These are phyloP conservation scores for Actinernus sp. DNA, from an alignment of 92 coral and sea anemone genomes.

Conservation along the genomic window DNA sequence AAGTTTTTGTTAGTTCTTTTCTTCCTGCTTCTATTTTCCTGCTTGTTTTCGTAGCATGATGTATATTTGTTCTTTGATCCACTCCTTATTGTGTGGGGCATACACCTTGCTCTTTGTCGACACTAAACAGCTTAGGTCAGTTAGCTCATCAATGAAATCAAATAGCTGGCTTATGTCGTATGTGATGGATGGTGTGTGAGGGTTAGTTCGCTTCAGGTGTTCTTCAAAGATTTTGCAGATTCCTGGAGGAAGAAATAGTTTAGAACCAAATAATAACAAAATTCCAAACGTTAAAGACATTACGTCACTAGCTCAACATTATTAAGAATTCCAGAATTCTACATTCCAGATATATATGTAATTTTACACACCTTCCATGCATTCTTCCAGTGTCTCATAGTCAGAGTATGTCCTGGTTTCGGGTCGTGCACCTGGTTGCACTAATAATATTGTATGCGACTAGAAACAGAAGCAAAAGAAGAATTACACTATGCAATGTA, in stretches of 20 bases:
- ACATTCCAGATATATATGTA: no score
- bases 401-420: conserved; percentile 97
- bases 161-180: conserved; percentile 98
- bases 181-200: conserved; percentile 95
- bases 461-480: conserved; percentile 8
- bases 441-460: conserved; percentile 93
- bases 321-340: no score
- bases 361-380: conserved; percentile 91
- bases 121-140: conserved; percentile 92
- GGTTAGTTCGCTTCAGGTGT: conserved; percentile 91
- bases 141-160: conserved; percentile 90
- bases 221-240: conserved; percentile 98
- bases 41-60: conserved; percentile 97
- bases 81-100: conserved; percentile 95
- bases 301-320: no score
- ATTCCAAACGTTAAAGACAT: background rate
- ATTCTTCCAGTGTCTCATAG: conserved; percentile 95
- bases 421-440: conserved; percentile 88
- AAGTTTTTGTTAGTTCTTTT: no score
- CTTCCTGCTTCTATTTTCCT: conserved; percentile 80
- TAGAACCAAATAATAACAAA: background rate
- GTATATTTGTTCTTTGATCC: conserved; percentile 96
- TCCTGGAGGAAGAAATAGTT: conserved; percentile 40
- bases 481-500: no score
- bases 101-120: conserved; percentile 69